Evolutionary conservation across 2,797 vertebrate species (phyloP).

Genomic region (Sebastiscus tertius): DNA sequence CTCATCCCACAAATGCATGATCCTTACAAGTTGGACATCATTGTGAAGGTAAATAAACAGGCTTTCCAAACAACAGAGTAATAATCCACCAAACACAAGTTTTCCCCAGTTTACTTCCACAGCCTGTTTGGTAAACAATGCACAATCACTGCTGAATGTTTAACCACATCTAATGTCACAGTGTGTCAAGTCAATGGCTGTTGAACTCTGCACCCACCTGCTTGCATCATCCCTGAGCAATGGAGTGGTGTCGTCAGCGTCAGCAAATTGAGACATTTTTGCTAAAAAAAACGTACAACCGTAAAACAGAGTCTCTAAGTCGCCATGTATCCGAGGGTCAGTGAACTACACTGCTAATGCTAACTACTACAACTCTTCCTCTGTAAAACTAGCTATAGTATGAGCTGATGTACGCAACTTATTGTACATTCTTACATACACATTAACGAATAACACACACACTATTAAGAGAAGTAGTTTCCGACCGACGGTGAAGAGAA

Average conservation of each 20-base stretch:
- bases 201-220: constrained; percentile 70
- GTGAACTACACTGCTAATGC: constrained; percentile 28
- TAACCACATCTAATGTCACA: background rate
- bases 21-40: no score
- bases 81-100: no score
- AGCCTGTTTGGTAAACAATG: background rate
- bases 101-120: background rate
- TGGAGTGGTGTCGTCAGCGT: constrained; percentile 73
- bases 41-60: no score
- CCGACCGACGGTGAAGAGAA: background rate
- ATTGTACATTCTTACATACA: background rate
- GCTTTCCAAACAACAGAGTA: no score
- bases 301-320: background rate
- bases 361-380: background rate
- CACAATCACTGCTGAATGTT: background rate
- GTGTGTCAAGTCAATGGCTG: background rate
- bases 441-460: background rate
- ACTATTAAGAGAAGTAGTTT: background rate
- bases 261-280: constrained; percentile 71
- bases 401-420: background rate
- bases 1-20: no score
- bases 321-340: constrained; percentile 46
- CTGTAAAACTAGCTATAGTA: background rate
- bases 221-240: constrained; percentile 74
- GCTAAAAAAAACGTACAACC: background rate